Conservation (phyloP, 2,888 invertebrate genomes). For the Eupithecia dodoneata region DNA sequence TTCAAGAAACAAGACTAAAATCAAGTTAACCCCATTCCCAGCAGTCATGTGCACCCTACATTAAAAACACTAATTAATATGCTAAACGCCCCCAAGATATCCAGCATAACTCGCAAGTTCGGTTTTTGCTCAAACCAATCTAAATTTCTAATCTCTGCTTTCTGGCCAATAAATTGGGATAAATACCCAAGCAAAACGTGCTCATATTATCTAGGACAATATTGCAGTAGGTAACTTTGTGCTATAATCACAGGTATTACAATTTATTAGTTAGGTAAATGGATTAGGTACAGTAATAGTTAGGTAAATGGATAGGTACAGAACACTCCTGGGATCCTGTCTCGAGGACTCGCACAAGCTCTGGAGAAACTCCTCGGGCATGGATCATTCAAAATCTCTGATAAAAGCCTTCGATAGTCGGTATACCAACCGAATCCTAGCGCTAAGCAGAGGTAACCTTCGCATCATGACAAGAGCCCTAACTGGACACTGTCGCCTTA, state of each 20-base stretch:
- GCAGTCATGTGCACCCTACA: slow-evolving; percentile 37
- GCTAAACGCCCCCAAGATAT: slow-evolving; percentile 53
- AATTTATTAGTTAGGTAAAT: background rate
- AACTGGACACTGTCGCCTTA: no score
- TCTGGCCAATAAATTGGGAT: slow-evolving; percentile 55
- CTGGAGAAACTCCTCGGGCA: no score
- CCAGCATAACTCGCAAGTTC: slow-evolving; percentile 41
- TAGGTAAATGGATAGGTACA: no score
- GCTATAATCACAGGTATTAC: background rate
- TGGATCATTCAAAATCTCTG: no score
- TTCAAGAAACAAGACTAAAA: background rate
- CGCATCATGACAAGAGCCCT: no score
- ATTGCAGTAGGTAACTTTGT: slow-evolving; percentile 10
- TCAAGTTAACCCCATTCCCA: slow-evolving; percentile 2
- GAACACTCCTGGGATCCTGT: no score
- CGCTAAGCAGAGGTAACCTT: no score
- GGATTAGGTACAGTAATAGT: background rate
- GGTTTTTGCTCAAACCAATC: slow-evolving; percentile 61
- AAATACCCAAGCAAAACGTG: slow-evolving; percentile 40
- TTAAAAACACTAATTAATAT: slow-evolving; percentile 59
- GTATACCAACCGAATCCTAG: no score
- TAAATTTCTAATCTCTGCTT: slow-evolving; percentile 60
- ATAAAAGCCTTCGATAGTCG: no score
- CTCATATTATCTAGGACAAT: slow-evolving; percentile 25
- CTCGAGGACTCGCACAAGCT: no score